Percentiles rank a stretch among this genome's conserved stretches.
Evolutionary conservation across 2,797 vertebrate genomes (phyloP).

Genomic region (Tokudaia muenninki): DNA sequence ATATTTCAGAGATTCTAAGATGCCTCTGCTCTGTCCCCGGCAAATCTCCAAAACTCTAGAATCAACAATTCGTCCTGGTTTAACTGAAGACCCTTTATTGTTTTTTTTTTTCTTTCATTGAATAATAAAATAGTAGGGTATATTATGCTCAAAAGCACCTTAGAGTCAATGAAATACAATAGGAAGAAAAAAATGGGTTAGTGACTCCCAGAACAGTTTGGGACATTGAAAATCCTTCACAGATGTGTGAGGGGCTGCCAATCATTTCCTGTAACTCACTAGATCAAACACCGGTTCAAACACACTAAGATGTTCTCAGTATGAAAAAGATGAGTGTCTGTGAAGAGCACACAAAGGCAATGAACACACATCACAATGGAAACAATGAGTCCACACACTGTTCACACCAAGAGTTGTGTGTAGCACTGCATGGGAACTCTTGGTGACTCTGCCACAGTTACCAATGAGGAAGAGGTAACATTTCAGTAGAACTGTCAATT

Average conservation of each 20-base stretch:
- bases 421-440: not conserved
- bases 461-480: constrained; percentile 52
- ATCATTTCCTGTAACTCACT: constrained; percentile 19
- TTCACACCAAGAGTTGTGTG: constrained; percentile 56
- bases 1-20: constrained; percentile 39
- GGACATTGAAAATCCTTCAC: not conserved
- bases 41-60: not conserved
- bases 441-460: constrained; percentile 13
- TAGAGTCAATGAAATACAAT: constrained; percentile 24
- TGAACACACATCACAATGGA: constrained; percentile 75
- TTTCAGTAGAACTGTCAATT: constrained; percentile 53
- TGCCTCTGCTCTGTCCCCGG: not conserved
- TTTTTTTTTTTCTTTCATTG: constrained; percentile 46
- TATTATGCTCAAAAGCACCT: constrained; percentile 27
- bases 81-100: not conserved
- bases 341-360: constrained; percentile 77
- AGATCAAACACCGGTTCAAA: constrained; percentile 12
- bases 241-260: not conserved
- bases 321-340: constrained; percentile 71
- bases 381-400: constrained; percentile 75
- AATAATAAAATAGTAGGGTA: not conserved
- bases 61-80: not conserved
- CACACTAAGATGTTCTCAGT: constrained; percentile 56
- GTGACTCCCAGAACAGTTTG: not conserved
- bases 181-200: constrained; percentile 5